phyloP scores from a whole-genome alignment of 2,797 vertebrate genomes.

The Gymnocypris eckloni region DNA sequence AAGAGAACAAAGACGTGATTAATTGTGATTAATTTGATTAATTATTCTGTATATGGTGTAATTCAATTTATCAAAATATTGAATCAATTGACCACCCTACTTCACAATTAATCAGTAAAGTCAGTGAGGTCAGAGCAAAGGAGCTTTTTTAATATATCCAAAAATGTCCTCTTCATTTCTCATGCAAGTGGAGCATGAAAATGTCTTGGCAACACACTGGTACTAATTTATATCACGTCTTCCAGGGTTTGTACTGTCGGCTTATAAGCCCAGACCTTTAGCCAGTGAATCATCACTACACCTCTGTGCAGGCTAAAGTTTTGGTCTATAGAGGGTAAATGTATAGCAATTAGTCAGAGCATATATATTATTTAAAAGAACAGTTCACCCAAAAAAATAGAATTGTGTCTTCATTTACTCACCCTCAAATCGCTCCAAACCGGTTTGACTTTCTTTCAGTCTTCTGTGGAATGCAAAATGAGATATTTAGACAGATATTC shows the following conservation, averaged over 20 bases:
- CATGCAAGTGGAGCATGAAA: slow-evolving; percentile 40
- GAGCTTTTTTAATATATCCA: slow-evolving; percentile 36
- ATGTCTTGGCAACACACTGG: slow-evolving; percentile 40
- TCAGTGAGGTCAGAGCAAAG: neutral
- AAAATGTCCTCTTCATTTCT: slow-evolving; percentile 20
- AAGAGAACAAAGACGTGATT: neutral
- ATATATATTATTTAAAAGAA: neutral
- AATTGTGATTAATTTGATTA: neutral
- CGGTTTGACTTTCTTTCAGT: too few relatives aligned
- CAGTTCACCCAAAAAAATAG: neutral
- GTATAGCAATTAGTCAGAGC: neutral
- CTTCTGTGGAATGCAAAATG: neutral
- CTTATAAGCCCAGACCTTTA: slow-evolving; percentile 13
- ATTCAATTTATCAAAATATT: neutral
- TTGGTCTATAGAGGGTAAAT: neutral
- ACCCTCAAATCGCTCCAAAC: neutral
- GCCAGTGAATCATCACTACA: slow-evolving; percentile 7
- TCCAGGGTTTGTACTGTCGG: slow-evolving; percentile 12
- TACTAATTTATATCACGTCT: slow-evolving; percentile 40
- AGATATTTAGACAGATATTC: neutral
- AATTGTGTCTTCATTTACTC: neutral
- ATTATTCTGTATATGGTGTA: neutral
- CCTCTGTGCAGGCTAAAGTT: neutral
- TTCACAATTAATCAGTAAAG: neutral
- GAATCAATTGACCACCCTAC: neutral